A percentile compares a stretch with the other conserved stretches of the same genome.
These are phyloP conservation scores for Palythoa grandis DNA, from an alignment of 92 coral and sea anemone species.

Conservation along the genomic window DNA sequence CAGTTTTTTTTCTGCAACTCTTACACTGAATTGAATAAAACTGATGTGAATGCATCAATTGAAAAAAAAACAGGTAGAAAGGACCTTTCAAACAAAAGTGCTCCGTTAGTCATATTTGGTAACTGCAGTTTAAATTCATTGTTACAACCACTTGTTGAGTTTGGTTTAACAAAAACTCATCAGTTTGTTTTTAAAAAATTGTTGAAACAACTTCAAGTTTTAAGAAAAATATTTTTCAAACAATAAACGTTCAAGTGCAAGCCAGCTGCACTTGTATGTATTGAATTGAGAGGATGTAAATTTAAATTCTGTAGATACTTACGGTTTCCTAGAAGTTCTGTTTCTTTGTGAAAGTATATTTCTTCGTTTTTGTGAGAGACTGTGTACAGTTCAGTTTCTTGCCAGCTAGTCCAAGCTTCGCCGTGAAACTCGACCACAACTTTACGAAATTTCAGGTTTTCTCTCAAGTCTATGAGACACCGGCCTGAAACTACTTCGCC, in stretches of 20 bases:
- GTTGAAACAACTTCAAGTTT: not conserved
- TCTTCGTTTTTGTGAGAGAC: constrained; percentile 82
- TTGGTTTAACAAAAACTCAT: not conserved
- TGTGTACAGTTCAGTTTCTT: constrained; percentile 77
- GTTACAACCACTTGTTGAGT: constrained; percentile 1
- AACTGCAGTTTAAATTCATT: not conserved
- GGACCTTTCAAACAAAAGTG: not conserved
- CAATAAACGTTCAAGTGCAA: not conserved
- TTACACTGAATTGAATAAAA: not conserved
- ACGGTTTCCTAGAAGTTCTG: constrained; percentile 73
- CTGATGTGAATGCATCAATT: too few relatives aligned
- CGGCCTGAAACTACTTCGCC: constrained; percentile 84
- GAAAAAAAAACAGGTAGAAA: not conserved
- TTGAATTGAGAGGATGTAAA: not conserved
- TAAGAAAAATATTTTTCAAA: not conserved
- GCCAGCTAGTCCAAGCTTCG: constrained; percentile 86
- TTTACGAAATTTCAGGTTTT: constrained; percentile 73
- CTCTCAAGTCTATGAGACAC: constrained; percentile 68
- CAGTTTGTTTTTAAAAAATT: not conserved
- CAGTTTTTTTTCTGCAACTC: not conserved
- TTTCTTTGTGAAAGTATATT: constrained; percentile 81
- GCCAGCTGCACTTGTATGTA: too few relatives aligned
- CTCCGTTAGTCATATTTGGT: not conserved
- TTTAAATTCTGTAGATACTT: constrained; percentile 39
- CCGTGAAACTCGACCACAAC: constrained; percentile 83